A percentile compares a stretch with the other conserved stretches of the same genome.
phyloP scores from a whole-genome alignment of 2,888 invertebrate species.

The Aporophyla nigra region DNA sequence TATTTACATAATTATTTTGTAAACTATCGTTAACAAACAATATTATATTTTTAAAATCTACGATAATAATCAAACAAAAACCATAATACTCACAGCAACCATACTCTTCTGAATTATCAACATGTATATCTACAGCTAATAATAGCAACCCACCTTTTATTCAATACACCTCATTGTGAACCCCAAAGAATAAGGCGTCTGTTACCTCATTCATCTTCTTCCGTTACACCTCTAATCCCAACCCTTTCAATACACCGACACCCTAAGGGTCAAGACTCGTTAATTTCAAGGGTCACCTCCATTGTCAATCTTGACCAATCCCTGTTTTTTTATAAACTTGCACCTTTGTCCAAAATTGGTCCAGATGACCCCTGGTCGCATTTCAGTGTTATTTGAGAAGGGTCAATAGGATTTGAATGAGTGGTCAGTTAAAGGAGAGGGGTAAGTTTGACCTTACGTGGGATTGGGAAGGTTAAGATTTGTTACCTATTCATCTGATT shows the following conservation, averaged over 20 bases:
- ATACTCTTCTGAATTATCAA: slow-evolving; percentile 14
- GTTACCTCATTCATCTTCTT: slow-evolving; percentile 66
- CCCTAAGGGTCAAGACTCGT: slow-evolving; percentile 79
- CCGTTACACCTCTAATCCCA: slow-evolving; percentile 82
- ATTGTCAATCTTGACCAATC: slow-evolving; percentile 84
- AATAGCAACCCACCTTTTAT: slow-evolving; percentile 45
- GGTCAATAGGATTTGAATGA: slow-evolving; percentile 80
- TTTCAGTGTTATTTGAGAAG: slow-evolving; percentile 80
- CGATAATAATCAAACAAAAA: background rate
- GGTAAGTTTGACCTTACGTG: slow-evolving; percentile 67
- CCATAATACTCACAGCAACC: background rate
- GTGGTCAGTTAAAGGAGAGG: slow-evolving; percentile 72
- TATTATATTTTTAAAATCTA: background rate
- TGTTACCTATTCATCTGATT: slow-evolving; percentile 15
- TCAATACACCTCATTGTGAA: slow-evolving; percentile 67
- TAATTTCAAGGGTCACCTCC: slow-evolving; percentile 81
- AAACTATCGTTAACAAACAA: too few species aligned
- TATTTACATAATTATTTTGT: too few species aligned
- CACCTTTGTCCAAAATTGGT: slow-evolving; percentile 83
- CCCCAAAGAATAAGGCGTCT: slow-evolving; percentile 49
- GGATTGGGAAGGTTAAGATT: slow-evolving; percentile 42
- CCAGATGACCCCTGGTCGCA: slow-evolving; percentile 87
- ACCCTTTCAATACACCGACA: slow-evolving; percentile 72
- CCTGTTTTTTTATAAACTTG: slow-evolving; percentile 78
- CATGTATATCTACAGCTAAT: slow-evolving; percentile 37